Percentiles rank a stretch among this genome's conserved stretches.
Evolutionary conservation across 2,888 invertebrate genomes (phyloP).

Genomic region (Amphiduros pacificus): DNA sequence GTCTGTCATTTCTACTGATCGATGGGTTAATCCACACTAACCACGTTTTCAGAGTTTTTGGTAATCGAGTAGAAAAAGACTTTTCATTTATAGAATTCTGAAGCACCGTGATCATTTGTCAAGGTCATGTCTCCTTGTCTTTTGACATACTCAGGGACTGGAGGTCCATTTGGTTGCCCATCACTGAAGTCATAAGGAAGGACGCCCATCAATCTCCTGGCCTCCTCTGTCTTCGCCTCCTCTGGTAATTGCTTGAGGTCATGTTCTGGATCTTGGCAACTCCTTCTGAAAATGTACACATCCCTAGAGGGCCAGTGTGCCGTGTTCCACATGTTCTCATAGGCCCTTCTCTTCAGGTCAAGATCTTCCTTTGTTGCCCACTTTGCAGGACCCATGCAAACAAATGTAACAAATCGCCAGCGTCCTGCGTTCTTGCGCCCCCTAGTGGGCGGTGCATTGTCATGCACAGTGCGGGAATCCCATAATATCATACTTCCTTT

Average conservation of each 20-base stretch:
- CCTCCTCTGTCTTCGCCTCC: conserved; percentile 33
- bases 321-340: conserved; percentile 34
- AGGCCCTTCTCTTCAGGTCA: conserved; percentile 37
- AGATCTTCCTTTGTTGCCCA: conserved; percentile 42
- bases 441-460: conserved; percentile 39
- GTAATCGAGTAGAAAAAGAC: too few relatives aligned
- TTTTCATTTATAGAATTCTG: too few relatives aligned
- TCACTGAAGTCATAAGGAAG: conserved; percentile 20
- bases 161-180: conserved; percentile 21
- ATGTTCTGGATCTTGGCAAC: not conserved
- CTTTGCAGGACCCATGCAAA: conserved; percentile 46
- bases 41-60: too few relatives aligned
- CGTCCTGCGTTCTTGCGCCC: conserved; percentile 37
- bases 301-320: conserved; percentile 46
- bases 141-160: not conserved
- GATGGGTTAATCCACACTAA: too few relatives aligned
- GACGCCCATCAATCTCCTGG: conserved; percentile 18
- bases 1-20: too few relatives aligned
- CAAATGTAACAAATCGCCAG: conserved; percentile 46
- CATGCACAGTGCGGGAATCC: conserved; percentile 50
- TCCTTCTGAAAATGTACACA: conserved; percentile 21
- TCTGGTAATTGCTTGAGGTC: conserved; percentile 31
- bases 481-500: conserved; percentile 50
- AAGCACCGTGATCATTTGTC: too few relatives aligned
- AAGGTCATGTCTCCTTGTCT: too few relatives aligned